Percentiles rank a stretch among this genome's conserved stretches.
phyloP scores from a whole-genome alignment of 2,113 vertebrate species.

The Mirounga angustirostris region DNA sequence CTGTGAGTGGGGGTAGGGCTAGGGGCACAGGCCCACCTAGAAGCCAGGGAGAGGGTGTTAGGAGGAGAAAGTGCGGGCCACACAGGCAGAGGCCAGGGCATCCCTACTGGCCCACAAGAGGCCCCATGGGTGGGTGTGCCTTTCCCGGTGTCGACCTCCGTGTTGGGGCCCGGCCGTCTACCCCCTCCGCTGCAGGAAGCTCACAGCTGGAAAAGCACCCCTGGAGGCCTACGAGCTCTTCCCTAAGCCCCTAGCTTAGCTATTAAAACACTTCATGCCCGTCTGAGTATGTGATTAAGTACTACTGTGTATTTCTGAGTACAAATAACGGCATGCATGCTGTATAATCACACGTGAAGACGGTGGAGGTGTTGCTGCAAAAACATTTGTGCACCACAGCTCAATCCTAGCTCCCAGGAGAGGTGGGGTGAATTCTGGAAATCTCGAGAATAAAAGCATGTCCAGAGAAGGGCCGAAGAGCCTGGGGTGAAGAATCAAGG shows the following conservation, averaged over 20 bases:
- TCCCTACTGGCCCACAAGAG: neutral
- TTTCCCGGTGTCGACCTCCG: neutral
- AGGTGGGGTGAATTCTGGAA: neutral
- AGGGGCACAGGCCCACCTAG: neutral
- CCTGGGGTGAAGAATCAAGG: neutral
- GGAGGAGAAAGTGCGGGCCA: accelerated
- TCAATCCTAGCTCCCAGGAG: neutral
- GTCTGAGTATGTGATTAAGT: neutral
- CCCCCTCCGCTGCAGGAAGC: accelerated
- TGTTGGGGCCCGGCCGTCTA: accelerated
- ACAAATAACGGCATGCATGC: accelerated
- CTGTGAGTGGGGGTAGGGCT: slow-evolving; percentile 86
- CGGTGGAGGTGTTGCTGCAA: neutral
- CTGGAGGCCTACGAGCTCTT: neutral
- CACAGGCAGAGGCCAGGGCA: neutral
- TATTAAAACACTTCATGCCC: neutral
- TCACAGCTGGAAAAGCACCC: neutral
- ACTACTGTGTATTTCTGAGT: accelerated
- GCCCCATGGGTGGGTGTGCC: neutral
- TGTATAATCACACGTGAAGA: accelerated
- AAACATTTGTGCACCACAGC: neutral
- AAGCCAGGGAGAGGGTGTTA: accelerated
- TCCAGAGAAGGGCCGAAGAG: neutral
- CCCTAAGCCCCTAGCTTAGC: neutral
- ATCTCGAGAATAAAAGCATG: neutral